These are phyloP conservation scores for Ametastegia equiseti DNA, from an alignment of 2,888 invertebrate species.

Conservation along the genomic window DNA sequence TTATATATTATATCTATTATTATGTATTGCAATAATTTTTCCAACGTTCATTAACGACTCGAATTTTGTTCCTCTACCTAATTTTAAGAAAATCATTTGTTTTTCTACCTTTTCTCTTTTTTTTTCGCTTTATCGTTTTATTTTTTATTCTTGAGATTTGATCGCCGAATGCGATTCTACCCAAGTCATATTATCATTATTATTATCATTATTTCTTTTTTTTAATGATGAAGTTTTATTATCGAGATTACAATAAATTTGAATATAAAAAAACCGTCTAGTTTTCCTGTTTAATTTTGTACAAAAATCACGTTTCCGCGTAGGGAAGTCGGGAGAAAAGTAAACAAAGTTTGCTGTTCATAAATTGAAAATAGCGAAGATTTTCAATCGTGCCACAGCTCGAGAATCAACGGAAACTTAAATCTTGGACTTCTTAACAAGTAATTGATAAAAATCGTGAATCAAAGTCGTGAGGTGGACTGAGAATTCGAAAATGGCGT, in stretches of 20 bases:
- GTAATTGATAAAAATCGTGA: background rate
- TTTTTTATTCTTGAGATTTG: background rate
- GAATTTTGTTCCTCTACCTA: background rate
- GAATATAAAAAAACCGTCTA: background rate
- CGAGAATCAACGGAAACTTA: background rate
- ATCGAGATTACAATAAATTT: background rate
- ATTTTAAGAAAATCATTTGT: background rate
- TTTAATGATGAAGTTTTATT: conserved; percentile 5
- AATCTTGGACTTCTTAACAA: background rate
- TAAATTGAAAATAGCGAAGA: background rate
- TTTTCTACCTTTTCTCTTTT: background rate
- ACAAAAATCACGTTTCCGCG: background rate
- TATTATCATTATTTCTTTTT: background rate
- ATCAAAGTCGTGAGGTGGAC: background rate
- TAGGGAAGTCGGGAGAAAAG: background rate
- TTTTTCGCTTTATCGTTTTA: background rate
- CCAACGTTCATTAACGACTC: background rate
- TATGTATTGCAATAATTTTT: background rate
- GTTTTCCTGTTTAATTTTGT: background rate
- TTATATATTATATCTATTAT: background rate
- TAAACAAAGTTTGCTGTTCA: background rate
- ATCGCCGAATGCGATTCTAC: background rate
- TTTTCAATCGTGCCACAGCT: background rate
- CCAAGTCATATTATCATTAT: background rate
- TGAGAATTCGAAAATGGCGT: background rate